Percentiles rank a stretch among this genome's conserved stretches.
Conservation (phyloP, 2,888 invertebrate species). For the Polia nebulosa region DNA sequence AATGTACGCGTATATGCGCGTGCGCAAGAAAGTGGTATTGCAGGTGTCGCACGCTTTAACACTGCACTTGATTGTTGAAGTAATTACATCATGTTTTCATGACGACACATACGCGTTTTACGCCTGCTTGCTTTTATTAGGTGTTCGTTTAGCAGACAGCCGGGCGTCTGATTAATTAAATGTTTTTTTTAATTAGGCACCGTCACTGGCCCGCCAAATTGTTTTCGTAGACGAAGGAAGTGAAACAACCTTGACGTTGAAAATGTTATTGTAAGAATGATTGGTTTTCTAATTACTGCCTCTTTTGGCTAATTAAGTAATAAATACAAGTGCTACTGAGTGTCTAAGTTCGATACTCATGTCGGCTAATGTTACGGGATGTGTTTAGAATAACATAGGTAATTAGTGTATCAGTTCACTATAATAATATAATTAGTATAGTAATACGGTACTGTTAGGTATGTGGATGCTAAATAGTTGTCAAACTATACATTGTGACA, state of each 20-base stretch:
- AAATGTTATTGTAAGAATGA: constrained; percentile 3
- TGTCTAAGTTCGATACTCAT: neutral
- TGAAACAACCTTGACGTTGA: constrained; percentile 12
- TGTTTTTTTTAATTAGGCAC: constrained; percentile 26
- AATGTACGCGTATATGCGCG: constrained; percentile 45
- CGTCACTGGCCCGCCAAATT: neutral
- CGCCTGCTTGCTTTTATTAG: constrained; percentile 23
- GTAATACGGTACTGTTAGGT: too few species aligned
- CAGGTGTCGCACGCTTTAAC: constrained; percentile 65
- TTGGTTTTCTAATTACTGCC: neutral
- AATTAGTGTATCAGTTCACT: too few species aligned
- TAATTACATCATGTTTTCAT: constrained; percentile 63
- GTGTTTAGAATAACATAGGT: neutral
- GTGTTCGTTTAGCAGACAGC: constrained; percentile 22
- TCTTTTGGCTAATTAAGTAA: neutral
- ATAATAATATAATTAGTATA: too few species aligned
- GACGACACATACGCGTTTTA: constrained; percentile 24
- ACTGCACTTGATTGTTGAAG: constrained; percentile 69
- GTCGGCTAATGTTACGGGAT: neutral
- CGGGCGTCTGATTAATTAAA: constrained; percentile 12
- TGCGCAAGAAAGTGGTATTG: constrained; percentile 71
- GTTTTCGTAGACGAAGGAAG: constrained; percentile 22
- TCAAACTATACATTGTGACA: too few species aligned
- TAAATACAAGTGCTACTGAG: too few species aligned
- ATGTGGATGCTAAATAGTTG: too few species aligned